Base-by-base conservation (phyloP, 2,888 invertebrate species). In the Drosophila phalerata region DNA sequence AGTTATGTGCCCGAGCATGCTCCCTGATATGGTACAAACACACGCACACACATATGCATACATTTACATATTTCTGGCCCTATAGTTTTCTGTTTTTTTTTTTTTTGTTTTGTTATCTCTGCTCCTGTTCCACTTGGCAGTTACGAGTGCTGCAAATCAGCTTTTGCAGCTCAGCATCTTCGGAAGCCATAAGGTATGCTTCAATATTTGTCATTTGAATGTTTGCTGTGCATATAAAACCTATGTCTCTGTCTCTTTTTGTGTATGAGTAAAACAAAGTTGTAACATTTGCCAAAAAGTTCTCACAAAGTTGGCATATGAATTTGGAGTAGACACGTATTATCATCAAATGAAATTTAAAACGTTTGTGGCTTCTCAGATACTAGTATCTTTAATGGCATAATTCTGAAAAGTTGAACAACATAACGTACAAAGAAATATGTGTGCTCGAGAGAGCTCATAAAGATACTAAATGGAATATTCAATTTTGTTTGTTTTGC, bases 341-440 rank as follows among this genome's bases (percentile, higher is more conserved):
- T 85, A 83, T 77, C 85, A 82, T 72, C 69, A 83, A 85, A 85
- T 82, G 80, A 83, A 83, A 83, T 83, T 85, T 78, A 75, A 82
- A 85, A 71, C 68, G 28, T 55, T 30, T 13, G n/a, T n/a, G 32
- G 30, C 40, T 48, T 49, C 32, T 8, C 6, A 47, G 25, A 51
- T 51, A 28, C 34, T 42, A 64, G 32, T 57, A 70, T 42, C 43
- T 67, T 53, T 67, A 62, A 45, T 67, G 47, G 32, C 61, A 51
- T 34, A 58, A 38, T 40, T 49, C 28, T 40, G 11, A n/a, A 38
- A n/a, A 37, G 17, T 38, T 40, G n/a, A 40, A 8, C 45, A 38
- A 19, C 34, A 58, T 37, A 37, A 58, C 19, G 17, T 38, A 15
- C 15, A 52, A 8, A 38, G 2, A 40, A n/a, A 19, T n/a, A 42